A percentile compares a stretch with the other conserved stretches of the same genome.
Evolutionary conservation across 2,888 invertebrate species (phyloP).

Genomic region (Lochmaea capreae): DNA sequence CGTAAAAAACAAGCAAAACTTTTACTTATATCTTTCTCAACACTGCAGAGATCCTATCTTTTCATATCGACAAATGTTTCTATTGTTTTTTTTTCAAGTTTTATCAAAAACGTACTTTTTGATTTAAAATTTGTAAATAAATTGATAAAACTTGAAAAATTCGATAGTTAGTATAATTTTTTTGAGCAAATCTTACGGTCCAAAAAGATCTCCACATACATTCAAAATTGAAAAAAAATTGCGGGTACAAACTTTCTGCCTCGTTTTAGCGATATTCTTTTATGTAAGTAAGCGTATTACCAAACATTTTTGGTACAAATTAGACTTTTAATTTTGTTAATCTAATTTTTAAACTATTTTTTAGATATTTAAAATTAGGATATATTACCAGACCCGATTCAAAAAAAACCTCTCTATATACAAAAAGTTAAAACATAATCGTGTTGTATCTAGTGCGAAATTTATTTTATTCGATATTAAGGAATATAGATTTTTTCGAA

Average conservation of each 20-base stretch:
- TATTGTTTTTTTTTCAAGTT: too few species aligned
- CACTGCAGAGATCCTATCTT: background rate
- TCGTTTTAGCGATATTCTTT: slow-evolving; percentile 45
- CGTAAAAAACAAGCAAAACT: background rate
- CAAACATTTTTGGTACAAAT: slow-evolving; percentile 54
- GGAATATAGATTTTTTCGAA: background rate
- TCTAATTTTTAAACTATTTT: slow-evolving; percentile 39
- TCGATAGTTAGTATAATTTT: background rate
- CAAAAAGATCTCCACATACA: slow-evolving; percentile 18
- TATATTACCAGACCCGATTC: slow-evolving; percentile 30
- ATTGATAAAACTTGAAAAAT: background rate
- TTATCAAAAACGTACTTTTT: background rate
- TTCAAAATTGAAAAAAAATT: slow-evolving; percentile 16
- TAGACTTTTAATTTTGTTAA: slow-evolving; percentile 54
- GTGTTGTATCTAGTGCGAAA: too few species aligned
- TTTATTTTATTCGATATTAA: background rate
- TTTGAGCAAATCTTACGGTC: slow-evolving; percentile 20
- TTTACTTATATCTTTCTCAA: background rate
- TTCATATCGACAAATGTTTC: background rate
- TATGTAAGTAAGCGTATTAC: slow-evolving; percentile 56
- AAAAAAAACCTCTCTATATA: background rate
- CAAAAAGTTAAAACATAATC: background rate
- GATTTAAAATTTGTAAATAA: background rate
- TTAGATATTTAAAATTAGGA: slow-evolving; percentile 33
- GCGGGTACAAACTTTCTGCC: slow-evolving; percentile 21